phyloP scores from a whole-genome alignment of 2,113 vertebrate genomes.

The Chionodraco myersi region DNA sequence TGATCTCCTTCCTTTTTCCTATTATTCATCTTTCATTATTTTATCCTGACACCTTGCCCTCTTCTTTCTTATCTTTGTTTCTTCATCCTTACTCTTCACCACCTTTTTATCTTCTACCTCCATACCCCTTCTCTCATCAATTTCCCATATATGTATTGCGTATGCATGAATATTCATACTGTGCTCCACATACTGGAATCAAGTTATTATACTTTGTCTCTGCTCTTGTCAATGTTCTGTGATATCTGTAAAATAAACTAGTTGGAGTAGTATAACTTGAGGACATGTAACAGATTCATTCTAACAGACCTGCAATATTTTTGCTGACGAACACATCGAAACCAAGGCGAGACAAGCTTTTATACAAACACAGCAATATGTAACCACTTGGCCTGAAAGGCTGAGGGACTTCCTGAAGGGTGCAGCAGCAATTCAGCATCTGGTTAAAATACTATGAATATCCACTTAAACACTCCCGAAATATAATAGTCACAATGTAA shows the following conservation, averaged over 20 bases:
- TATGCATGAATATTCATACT: constrained; percentile 9
- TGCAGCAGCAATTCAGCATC: constrained; percentile 26
- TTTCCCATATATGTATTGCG: constrained; percentile 13
- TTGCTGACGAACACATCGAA: constrained; percentile 50
- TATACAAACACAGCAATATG: constrained; percentile 59
- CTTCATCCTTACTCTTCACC: constrained; percentile 3
- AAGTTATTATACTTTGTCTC: constrained; percentile 3
- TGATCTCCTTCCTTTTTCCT: not conserved
- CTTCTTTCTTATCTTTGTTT: constrained; percentile 19
- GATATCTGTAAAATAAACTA: constrained; percentile 24
- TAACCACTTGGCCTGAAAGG: constrained; percentile 49
- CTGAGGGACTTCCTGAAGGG: constrained; percentile 60
- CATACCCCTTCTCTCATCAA: constrained; percentile 7
- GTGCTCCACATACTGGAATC: not conserved
- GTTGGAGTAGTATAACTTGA: not conserved
- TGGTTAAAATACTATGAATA: constrained; percentile 20
- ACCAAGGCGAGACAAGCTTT: constrained; percentile 46
- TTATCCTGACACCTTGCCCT: not conserved
- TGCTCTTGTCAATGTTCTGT: constrained; percentile 3
- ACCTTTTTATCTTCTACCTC: not conserved
- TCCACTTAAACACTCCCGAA: constrained; percentile 8
- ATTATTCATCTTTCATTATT: not conserved
- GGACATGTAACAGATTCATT: constrained; percentile 48
- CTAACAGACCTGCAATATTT: constrained; percentile 43
- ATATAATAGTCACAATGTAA: constrained; percentile 37